phyloP scores from a whole-genome alignment of 2,888 invertebrate species.

The Girardia tigrina region DNA sequence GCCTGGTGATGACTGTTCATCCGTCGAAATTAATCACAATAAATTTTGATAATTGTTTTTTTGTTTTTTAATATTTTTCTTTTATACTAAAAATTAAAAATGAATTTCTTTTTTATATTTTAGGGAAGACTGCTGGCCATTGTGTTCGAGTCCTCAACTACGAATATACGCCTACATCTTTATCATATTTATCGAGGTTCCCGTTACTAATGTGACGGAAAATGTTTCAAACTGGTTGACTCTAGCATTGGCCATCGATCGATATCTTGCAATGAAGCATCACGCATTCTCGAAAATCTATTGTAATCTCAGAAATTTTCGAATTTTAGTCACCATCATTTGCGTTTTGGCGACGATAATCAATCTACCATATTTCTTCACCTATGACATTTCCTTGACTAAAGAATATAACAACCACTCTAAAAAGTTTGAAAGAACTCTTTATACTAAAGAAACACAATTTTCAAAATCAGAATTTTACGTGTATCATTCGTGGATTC shows the following conservation, averaged over 20 bases:
- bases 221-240: constrained; percentile 26
- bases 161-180: neutral
- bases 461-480: neutral
- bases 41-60: too few species aligned
- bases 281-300: neutral
- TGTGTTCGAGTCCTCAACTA: neutral
- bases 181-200: constrained; percentile 10
- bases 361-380: neutral
- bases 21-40: too few species aligned
- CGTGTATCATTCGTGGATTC: constrained; percentile 14
- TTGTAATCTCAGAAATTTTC: neutral
- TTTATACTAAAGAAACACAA: neutral
- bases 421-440: neutral
- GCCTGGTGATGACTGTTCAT: too few species aligned
- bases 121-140: neutral
- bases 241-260: neutral
- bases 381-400: neutral
- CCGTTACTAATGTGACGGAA: constrained; percentile 26
- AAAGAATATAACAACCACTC: neutral
- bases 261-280: constrained; percentile 27
- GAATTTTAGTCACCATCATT: neutral
- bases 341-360: neutral
- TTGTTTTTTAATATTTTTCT: too few species aligned
- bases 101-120: too few species aligned
- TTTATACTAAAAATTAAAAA: too few species aligned